phyloP scores from a whole-genome alignment of 1,140 invertebrate species.

The Formica exsecta region DNA sequence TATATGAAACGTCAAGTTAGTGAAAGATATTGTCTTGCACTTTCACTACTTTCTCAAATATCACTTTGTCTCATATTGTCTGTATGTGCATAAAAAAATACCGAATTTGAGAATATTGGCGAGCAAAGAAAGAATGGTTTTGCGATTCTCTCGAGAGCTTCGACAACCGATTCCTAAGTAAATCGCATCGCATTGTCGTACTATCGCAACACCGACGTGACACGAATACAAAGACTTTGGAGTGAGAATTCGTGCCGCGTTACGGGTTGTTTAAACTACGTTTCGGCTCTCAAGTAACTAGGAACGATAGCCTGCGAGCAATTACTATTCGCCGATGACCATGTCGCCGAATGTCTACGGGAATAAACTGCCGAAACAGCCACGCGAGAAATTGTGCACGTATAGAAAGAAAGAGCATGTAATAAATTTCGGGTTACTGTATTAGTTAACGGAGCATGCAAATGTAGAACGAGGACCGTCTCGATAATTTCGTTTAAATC shows the following conservation, averaged over 20 bases:
- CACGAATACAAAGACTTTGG: slow-evolving; percentile 52
- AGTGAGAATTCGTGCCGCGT: slow-evolving; percentile 35
- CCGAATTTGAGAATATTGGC: neutral
- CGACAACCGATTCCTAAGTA: slow-evolving; percentile 53
- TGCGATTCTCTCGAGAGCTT: slow-evolving; percentile 48
- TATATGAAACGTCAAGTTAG: neutral
- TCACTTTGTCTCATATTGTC: neutral
- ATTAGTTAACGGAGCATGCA: slow-evolving; percentile 4
- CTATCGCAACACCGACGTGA: slow-evolving; percentile 62
- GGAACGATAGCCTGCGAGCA: slow-evolving; percentile 54
- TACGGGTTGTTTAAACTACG: slow-evolving; percentile 57
- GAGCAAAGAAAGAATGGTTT: slow-evolving; percentile 24
- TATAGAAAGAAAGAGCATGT: neutral
- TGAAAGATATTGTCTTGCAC: neutral
- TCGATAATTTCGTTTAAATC: neutral
- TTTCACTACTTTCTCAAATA: neutral
- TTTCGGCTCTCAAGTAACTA: slow-evolving; percentile 51
- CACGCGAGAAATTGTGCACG: slow-evolving; percentile 30
- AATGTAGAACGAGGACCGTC: neutral
- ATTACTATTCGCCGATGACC: slow-evolving; percentile 65
- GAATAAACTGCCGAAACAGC: slow-evolving; percentile 32
- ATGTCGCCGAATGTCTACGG: slow-evolving; percentile 6
- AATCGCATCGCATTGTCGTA: slow-evolving; percentile 64
- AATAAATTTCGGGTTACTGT: slow-evolving; percentile 14
- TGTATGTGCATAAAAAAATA: neutral